These are phyloP conservation scores for Ctena decussata DNA, from an alignment of 2,888 invertebrate genomes.

Conservation along the genomic window DNA sequence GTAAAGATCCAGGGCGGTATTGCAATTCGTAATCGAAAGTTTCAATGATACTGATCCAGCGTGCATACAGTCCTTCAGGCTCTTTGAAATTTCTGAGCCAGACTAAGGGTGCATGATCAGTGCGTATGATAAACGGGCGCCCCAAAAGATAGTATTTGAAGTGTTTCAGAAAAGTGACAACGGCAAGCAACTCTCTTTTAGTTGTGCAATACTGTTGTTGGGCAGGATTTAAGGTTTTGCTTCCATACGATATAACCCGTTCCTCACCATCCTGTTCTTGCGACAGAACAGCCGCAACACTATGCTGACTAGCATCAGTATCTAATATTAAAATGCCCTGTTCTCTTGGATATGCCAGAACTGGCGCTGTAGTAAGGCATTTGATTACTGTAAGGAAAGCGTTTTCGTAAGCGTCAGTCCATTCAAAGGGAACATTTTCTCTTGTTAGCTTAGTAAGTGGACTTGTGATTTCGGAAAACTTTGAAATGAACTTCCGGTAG, in stretches of 20 bases:
- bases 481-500: conserved; percentile 30
- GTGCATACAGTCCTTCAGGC: conserved; percentile 29
- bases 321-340: conserved; percentile 26
- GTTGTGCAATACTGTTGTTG: conserved; percentile 40
- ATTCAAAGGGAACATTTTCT: conserved; percentile 7
- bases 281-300: conserved; percentile 36
- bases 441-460: conserved; percentile 4
- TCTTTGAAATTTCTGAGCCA: conserved; percentile 45
- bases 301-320: conserved; percentile 33
- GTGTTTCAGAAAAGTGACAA: conserved; percentile 31
- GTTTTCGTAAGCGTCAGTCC: conserved; percentile 18
- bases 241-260: conserved; percentile 13
- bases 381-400: conserved; percentile 16
- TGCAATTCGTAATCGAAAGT: conserved; percentile 27
- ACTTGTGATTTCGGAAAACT: conserved; percentile 11
- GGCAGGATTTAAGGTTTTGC: conserved; percentile 11
- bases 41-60: conserved; percentile 36
- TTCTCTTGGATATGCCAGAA: conserved; percentile 9
- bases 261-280: conserved; percentile 38
- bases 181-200: conserved; percentile 23
- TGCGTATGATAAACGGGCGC: conserved; percentile 18
- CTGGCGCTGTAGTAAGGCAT: neutral
- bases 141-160: conserved; percentile 38
- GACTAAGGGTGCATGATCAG: conserved; percentile 35
- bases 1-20: neutral